Base-by-base conservation (phyloP, 2,113 vertebrate genomes). In the Caracal caracal region DNA sequence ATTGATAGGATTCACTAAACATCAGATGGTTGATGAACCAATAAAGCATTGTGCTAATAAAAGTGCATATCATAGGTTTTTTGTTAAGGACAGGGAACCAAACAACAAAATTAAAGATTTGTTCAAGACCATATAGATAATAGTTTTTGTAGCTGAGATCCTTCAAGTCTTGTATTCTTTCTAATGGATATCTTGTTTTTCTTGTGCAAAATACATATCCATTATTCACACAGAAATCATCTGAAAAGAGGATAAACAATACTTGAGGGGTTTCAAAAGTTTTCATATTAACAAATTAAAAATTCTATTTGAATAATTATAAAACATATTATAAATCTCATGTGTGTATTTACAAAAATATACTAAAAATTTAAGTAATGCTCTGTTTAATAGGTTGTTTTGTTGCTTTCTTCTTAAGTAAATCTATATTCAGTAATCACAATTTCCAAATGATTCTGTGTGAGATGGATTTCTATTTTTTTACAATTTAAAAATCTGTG, bases 381-480 rank as follows among this genome's bases (percentile, higher is more conserved):
- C 22, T 73, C 20, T 51, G 5, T 49, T 71, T 92, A 79, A 47
- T 47, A 17, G 73, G 47, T 84, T 73, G 33, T 5, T 47, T 33
- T 79, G 19, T 0, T 93, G 2, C 15, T 51, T 66, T 49, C 30
- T 26, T 70, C 24, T 49, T 88, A 24, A 73, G 47, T 43, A 75
- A 65, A 68, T 88, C 70, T 84, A 0, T 88, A 37, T 40, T 92
- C 47, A 70, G 49, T 86, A 83, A 89, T 65, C 33, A 53, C 24
- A 82, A 9, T 9, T 84, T n/a, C 33, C 11, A 95, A 89, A 83
- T 73, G 30, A 70, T 75, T 63, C 4, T 33, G 3, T 92, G 24
- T 83, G 61, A 91, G 84, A 93, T 91, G 5, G 49, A 82, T 33
- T 88, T 96, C 37, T 63, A 11, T n/a, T 76, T 79, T 79, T 82